A percentile compares a stretch with the other conserved stretches of the same genome.
Conservation (phyloP, 2,888 invertebrate genomes). For the Orthosia incerta region DNA sequence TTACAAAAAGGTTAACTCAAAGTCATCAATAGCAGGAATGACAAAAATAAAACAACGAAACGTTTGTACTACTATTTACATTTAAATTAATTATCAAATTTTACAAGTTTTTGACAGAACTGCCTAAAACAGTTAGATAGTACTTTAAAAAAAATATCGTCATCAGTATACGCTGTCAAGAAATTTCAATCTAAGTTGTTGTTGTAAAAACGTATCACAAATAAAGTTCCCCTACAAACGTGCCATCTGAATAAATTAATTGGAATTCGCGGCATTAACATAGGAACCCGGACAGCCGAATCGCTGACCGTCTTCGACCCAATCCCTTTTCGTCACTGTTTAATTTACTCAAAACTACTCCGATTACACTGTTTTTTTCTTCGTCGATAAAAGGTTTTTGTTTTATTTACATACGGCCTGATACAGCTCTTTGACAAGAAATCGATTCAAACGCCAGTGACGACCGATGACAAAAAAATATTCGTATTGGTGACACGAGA, state of each 20-base stretch:
- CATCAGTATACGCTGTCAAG: not conserved
- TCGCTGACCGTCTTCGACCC: conserved; percentile 44
- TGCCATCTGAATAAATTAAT: conserved; percentile 63
- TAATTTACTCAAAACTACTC: conserved; percentile 58
- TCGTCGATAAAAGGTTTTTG: conserved; percentile 30
- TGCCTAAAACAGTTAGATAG: not conserved
- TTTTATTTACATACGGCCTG: conserved; percentile 34
- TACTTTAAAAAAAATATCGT: not conserved
- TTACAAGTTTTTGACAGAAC: not conserved
- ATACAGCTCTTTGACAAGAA: conserved; percentile 33
- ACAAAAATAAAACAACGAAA: not conserved
- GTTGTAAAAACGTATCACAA: conserved; percentile 45
- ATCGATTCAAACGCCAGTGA: conserved; percentile 27
- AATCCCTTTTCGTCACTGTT: conserved; percentile 62
- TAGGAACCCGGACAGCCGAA: conserved; percentile 53
- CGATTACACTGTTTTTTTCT: conserved; percentile 41
- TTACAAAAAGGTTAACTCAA: no score
- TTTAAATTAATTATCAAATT: not conserved
- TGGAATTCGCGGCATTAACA: conserved; percentile 61
- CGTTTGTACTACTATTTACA: no score
- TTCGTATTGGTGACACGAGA: conserved; percentile 48
- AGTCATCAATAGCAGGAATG: no score
- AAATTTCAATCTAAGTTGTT: conserved; percentile 29
- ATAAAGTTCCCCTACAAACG: conserved; percentile 44
- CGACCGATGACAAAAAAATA: conserved; percentile 39